Conservation (phyloP, 2,797 vertebrate genomes). For the Macroramphosus scolopax region DNA sequence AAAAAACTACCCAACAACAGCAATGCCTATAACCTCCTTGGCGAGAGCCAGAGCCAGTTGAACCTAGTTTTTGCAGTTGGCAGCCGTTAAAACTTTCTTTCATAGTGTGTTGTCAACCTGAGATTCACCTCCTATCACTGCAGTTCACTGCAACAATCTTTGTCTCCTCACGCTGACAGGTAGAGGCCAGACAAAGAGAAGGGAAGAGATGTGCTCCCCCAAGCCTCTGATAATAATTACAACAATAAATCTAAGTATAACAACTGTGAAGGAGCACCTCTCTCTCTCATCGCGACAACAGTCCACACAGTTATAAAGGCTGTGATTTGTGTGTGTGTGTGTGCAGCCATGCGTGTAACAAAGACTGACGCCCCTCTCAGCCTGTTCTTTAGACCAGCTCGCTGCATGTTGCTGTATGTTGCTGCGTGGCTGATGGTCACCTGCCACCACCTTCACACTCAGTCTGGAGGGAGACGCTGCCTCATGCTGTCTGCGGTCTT, state of each 20-base stretch:
- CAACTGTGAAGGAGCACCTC: constrained; percentile 36
- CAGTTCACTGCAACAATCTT: too few species aligned
- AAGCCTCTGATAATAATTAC: constrained; percentile 8
- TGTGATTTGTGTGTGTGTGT: constrained; percentile 8
- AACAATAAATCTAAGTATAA: constrained; percentile 36
- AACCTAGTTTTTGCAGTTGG: too few species aligned
- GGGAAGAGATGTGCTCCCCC: neutral
- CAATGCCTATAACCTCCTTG: too few species aligned
- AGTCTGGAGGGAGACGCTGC: constrained; percentile 19
- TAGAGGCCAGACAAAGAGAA: too few species aligned
- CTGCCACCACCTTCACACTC: constrained; percentile 27
- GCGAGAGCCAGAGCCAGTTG: too few species aligned
- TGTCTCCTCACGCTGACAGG: too few species aligned
- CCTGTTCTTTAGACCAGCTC: constrained; percentile 2
- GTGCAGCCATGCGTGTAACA: constrained; percentile 30
- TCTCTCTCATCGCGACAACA: constrained; percentile 19
- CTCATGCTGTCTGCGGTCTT: constrained; percentile 17
- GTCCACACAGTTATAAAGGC: constrained; percentile 15
- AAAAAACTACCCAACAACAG: too few species aligned
- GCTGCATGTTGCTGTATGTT: neutral
- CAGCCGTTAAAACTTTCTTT: too few species aligned
- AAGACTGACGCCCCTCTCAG: constrained; percentile 34
- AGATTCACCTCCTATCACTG: too few species aligned
- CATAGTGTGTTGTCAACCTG: too few species aligned
- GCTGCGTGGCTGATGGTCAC: constrained; percentile 32